These are phyloP conservation scores for Heliothis peltigera DNA, from an alignment of 2,888 invertebrate species.

Conservation along the genomic window DNA sequence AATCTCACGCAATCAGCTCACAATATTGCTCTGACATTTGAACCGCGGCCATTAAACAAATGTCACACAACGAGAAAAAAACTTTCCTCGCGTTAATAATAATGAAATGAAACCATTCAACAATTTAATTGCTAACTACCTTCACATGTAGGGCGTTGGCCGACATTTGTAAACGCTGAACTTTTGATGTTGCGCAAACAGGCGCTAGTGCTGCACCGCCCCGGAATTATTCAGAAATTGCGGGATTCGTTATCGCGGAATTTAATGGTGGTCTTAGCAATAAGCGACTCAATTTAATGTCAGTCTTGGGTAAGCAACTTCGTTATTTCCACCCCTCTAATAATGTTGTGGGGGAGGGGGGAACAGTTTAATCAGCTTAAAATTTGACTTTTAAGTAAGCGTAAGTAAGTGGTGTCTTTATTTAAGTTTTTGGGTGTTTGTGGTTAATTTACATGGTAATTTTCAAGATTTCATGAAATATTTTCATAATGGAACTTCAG, in stretches of 20 bases:
- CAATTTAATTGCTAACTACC: conserved; percentile 61
- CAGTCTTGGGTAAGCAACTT: conserved; percentile 54
- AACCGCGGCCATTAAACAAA: conserved; percentile 52
- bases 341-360: conserved; percentile 37
- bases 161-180: conserved; percentile 71
- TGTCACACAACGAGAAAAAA: conserved; percentile 49
- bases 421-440: conserved; percentile 40
- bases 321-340: conserved; percentile 51
- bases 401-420: conserved; percentile 42
- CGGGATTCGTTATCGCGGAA: conserved; percentile 54
- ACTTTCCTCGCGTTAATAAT: conserved; percentile 39
- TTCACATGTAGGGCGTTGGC: conserved; percentile 66
- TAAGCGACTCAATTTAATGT: conserved; percentile 53
- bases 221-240: conserved; percentile 29
- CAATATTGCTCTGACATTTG: conserved; percentile 57
- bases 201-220: conserved; percentile 35
- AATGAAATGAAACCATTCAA: conserved; percentile 46
- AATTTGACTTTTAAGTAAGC: conserved; percentile 54
- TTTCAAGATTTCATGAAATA: conserved; percentile 1
- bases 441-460: conserved; percentile 6
- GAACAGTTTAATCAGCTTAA: conserved; percentile 40
- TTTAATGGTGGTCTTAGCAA: conserved; percentile 54
- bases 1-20: conserved; percentile 33
- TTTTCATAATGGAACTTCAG: background rate
- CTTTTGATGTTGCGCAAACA: conserved; percentile 66